phyloP scores from a whole-genome alignment of 2,888 invertebrate species.

The Orgyia antiqua region DNA sequence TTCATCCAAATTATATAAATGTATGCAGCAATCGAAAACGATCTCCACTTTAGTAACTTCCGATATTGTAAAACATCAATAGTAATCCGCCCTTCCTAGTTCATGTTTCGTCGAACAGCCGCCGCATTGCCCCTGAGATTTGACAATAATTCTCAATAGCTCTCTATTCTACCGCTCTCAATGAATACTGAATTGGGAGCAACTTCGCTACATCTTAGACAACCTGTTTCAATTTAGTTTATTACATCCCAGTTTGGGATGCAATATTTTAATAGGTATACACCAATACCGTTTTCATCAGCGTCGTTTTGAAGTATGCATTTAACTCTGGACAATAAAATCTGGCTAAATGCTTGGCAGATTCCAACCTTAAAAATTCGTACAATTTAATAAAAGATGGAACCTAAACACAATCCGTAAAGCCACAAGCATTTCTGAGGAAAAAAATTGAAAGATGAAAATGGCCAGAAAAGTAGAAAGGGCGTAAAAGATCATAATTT shows the following conservation, averaged over 20 bases:
- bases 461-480: too few relatives aligned
- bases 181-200: conserved; percentile 68
- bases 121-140: conserved; percentile 63
- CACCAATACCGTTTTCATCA: neutral
- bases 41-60: conserved; percentile 18
- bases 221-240: conserved; percentile 72
- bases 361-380: too few relatives aligned
- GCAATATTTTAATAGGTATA: conserved; percentile 45
- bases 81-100: conserved; percentile 27
- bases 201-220: conserved; percentile 43
- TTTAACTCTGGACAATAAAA: too few relatives aligned
- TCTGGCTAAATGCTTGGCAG: too few relatives aligned
- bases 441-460: too few relatives aligned
- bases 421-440: too few relatives aligned
- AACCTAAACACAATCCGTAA: too few relatives aligned
- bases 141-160: conserved; percentile 70
- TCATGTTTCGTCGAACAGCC: conserved; percentile 29
- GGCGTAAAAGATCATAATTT: too few relatives aligned
- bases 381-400: too few relatives aligned
- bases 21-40: too few relatives aligned
- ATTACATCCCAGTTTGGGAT: conserved; percentile 42
- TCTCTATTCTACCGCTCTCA: conserved; percentile 56
- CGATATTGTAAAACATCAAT: conserved; percentile 23
- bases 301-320: too few relatives aligned
- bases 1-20: too few relatives aligned